Evolutionary conservation across 2,888 invertebrate genomes (phyloP).

Genomic region (Nomada ruficornis): DNA sequence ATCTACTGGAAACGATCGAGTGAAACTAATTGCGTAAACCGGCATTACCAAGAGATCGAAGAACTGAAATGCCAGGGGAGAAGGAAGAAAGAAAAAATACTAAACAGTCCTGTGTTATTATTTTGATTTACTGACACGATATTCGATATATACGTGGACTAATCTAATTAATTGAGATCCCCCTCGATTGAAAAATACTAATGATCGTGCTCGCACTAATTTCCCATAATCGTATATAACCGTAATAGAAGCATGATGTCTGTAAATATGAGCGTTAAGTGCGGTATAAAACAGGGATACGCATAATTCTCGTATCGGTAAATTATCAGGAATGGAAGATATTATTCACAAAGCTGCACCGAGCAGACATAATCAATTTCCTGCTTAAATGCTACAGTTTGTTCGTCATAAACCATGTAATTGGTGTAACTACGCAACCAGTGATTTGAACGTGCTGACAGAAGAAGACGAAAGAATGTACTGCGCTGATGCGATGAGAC

Average conservation of each 20-base stretch:
- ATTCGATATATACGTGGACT: neutral
- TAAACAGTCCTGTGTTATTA: neutral
- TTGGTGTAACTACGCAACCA: too few species aligned
- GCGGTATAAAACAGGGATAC: neutral
- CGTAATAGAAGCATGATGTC: neutral
- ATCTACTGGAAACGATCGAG: neutral
- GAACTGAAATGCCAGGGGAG: neutral
- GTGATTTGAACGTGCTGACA: neutral
- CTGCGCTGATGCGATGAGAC: neutral
- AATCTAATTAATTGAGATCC: neutral
- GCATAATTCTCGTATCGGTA: too few species aligned
- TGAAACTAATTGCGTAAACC: neutral
- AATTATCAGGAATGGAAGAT: too few species aligned
- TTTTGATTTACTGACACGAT: neutral
- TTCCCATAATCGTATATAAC: neutral
- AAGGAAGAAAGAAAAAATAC: too few species aligned
- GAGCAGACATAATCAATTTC: too few species aligned
- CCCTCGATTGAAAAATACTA: neutral
- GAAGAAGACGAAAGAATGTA: slow-evolving; percentile 12
- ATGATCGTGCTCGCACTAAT: neutral
- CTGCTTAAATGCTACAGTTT: too few species aligned
- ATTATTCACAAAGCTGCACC: too few species aligned
- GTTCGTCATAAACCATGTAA: too few species aligned
- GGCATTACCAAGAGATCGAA: neutral
- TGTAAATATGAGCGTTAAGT: too few species aligned